Evolutionary conservation across 1,140 invertebrate species (phyloP), one percentile per base, ranked within the genome.

Genomic region (Akabosia matsudoensis): DNA sequence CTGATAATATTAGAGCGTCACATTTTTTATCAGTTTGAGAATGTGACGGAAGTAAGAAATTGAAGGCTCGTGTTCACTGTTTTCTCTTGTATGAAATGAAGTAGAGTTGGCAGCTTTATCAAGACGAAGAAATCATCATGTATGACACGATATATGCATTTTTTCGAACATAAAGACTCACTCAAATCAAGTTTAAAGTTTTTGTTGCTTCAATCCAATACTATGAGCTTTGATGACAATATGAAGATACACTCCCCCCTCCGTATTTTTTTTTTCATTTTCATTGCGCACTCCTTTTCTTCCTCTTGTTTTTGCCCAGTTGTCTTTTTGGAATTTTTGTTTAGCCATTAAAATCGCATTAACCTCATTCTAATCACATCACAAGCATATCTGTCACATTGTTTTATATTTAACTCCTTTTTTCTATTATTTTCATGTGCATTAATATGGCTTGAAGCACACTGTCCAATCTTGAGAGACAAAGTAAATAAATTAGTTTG

Each of bases 281-380:
- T n/a, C n/a, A n/a, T n/a, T n/a, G n/a, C n/a, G 7, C 54, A 14
- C 30, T 67, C n/a, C 28, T 30, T 30, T 31, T 30, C 28, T 67
- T 30, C 28, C 22, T 1, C 61, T 61, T 37, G 22, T 76, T 74
- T 37, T 77, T 74, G 56, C 56, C n/a, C 13, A 45, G 1, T 76
- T 37, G 54, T 81, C 75, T 80, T 79, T 80, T 81, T 81, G 78
- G 80, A 79, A 81, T 81, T 81, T 79, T 76, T 79, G 72, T 77
- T 76, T 81, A 78, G 33, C 76, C 80, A 81, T 81, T 81, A 81
- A 81, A 81, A 81, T 81, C 80, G 28, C 80, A 79, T 81, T 81
- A 81, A 81, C 80, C 80, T 81, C 80, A 76, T 79, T 81, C 80
- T 81, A 81, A 81, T 81, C 80, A 72, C 74, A 76, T 76, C 30